Evolutionary conservation across 2,113 vertebrate genomes (phyloP).

Genomic region (Oryctolagus cuniculus): DNA sequence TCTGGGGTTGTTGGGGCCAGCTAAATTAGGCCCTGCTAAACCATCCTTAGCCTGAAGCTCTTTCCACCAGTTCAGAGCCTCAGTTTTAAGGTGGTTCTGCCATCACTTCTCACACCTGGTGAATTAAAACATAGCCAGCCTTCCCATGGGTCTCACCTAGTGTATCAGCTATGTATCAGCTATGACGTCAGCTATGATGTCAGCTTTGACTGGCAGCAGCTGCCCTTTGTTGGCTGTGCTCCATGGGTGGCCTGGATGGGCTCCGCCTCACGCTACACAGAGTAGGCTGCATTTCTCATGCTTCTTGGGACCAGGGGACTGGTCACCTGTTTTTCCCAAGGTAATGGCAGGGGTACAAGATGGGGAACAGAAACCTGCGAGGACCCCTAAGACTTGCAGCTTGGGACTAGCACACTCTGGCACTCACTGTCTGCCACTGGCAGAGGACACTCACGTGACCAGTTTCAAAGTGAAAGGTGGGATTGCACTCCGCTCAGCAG

Average conservation of each 20-base stretch:
- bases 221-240: not conserved
- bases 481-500: not conserved
- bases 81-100: not conserved
- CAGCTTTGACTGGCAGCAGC: not conserved
- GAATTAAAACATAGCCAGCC: not conserved
- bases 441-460: not conserved
- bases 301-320: slow-evolving; percentile 11
- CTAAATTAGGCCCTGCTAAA: not conserved
- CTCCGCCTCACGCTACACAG: not conserved
- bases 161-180: too few species aligned
- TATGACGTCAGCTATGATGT: too few species aligned
- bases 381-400: not conserved
- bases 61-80: not conserved
- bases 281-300: not conserved
- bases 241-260: not conserved
- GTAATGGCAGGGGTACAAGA: not conserved
- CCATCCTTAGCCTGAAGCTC: not conserved
- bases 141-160: not conserved
- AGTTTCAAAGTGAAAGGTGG: not conserved
- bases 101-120: not conserved
- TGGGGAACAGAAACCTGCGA: not conserved
- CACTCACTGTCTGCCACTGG: not conserved
- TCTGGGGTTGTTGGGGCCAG: not conserved
- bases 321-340: not conserved
- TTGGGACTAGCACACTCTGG: not conserved